These are phyloP conservation scores for Eristalis pertinax DNA, from an alignment of 2,888 invertebrate species.

Conservation along the genomic window DNA sequence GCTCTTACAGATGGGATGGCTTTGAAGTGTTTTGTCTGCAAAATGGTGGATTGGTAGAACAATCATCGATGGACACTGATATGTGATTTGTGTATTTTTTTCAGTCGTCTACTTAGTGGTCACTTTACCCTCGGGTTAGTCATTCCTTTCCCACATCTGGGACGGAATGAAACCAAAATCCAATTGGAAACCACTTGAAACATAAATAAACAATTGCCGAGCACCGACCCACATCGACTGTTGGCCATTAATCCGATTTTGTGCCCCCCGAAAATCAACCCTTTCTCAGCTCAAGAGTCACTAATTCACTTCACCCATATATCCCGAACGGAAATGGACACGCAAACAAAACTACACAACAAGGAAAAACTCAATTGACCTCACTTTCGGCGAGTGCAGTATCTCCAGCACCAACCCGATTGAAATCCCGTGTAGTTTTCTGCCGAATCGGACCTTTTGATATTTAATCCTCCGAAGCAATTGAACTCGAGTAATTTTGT, in stretches of 20 bases:
- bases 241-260: not conserved
- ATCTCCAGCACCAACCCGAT: slow-evolving; percentile 6
- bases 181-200: not conserved
- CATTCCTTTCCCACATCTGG: not conserved
- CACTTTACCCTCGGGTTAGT: not conserved
- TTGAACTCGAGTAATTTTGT: slow-evolving; percentile 71
- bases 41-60: slow-evolving; percentile 20
- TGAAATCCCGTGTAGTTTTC: slow-evolving; percentile 25
- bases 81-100: too few species aligned
- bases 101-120: not conserved
- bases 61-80: too few species aligned
- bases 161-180: slow-evolving; percentile 3
- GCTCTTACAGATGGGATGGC: not conserved
- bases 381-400: slow-evolving; percentile 31
- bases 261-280: not conserved
- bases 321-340: slow-evolving; percentile 46
- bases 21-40: not conserved
- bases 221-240: not conserved
- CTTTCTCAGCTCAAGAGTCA: not conserved
- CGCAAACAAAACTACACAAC: slow-evolving; percentile 52
- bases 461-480: slow-evolving; percentile 71
- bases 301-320: slow-evolving; percentile 50
- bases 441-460: slow-evolving; percentile 61
- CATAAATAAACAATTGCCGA: not conserved
- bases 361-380: slow-evolving; percentile 63